These are phyloP conservation scores for Aegotheles bennettii DNA, from an alignment of 2,113 vertebrate species.

Conservation along the genomic window DNA sequence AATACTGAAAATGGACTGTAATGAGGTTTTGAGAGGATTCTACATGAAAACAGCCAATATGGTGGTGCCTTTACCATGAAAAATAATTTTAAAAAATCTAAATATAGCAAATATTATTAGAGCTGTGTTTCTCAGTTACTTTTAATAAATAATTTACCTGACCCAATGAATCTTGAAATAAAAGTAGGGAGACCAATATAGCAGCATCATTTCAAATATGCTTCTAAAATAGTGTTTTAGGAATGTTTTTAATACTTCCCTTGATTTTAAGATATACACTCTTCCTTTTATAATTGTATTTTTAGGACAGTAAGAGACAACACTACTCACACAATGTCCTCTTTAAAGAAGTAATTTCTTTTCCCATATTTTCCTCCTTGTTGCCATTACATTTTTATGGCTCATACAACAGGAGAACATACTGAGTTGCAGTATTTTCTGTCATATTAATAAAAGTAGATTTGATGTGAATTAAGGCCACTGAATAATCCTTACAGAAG, in stretches of 20 bases:
- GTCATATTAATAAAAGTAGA: constrained; percentile 53
- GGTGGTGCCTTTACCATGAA: background rate
- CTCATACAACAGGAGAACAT: constrained; percentile 49
- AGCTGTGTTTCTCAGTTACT: background rate
- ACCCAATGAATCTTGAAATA: background rate
- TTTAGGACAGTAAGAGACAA: constrained; percentile 3
- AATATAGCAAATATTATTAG: background rate
- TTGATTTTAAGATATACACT: background rate
- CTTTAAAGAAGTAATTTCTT: constrained; percentile 48
- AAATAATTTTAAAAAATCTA: background rate
- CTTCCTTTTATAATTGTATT: constrained; percentile 25
- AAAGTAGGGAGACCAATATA: background rate
- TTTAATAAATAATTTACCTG: background rate
- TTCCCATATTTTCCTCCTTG: constrained; percentile 22
- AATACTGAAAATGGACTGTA: background rate
- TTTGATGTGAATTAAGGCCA: constrained; percentile 62
- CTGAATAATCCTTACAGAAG: constrained; percentile 62
- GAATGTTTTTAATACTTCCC: background rate
- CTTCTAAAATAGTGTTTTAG: background rate
- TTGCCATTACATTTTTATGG: constrained; percentile 45
- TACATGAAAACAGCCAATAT: background rate
- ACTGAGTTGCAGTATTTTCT: constrained; percentile 31
- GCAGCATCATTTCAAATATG: background rate
- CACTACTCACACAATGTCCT: background rate
- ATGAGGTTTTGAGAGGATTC: background rate